Conservation (phyloP, 2,888 invertebrate species). For the Epinotia brunnichana region DNA sequence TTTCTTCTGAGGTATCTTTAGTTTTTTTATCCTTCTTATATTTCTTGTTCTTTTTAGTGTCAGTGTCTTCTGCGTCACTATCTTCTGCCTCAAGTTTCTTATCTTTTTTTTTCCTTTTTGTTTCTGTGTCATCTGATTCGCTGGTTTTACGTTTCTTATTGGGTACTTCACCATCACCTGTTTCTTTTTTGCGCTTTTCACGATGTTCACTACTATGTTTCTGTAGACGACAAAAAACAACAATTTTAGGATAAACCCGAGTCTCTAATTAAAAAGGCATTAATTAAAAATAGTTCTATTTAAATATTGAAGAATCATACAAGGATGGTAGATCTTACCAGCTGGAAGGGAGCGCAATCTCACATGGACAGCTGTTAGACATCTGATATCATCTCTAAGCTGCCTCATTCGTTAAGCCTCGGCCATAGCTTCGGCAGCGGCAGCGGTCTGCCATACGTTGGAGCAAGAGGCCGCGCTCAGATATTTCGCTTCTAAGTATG, state of each 20-base stretch:
- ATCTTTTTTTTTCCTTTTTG: constrained; percentile 43
- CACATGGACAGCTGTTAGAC: too few relatives aligned
- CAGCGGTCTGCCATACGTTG: too few relatives aligned
- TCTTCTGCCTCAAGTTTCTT: constrained; percentile 44
- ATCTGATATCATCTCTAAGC: too few relatives aligned
- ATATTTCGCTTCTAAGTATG: too few relatives aligned
- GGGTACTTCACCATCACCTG: constrained; percentile 42
- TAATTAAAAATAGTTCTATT: not conserved
- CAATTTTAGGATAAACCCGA: not conserved
- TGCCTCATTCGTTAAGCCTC: too few relatives aligned
- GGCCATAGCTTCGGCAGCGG: too few relatives aligned
- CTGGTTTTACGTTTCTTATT: constrained; percentile 47
- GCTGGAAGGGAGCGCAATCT: too few relatives aligned
- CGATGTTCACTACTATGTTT: constrained; percentile 39
- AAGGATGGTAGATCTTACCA: not conserved
- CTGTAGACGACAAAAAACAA: constrained; percentile 52
- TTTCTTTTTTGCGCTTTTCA: constrained; percentile 53
- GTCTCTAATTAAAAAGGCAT: not conserved
- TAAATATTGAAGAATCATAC: not conserved
- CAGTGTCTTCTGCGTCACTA: constrained; percentile 43
- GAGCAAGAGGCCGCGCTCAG: too few relatives aligned
- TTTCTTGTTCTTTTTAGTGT: constrained; percentile 41
- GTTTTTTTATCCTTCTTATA: constrained; percentile 44
- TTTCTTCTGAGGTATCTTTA: constrained; percentile 59
- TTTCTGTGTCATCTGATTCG: constrained; percentile 40